These are phyloP conservation scores for Siniperca scherzeri DNA, from an alignment of 2,797 vertebrate species.

Conservation along the genomic window DNA sequence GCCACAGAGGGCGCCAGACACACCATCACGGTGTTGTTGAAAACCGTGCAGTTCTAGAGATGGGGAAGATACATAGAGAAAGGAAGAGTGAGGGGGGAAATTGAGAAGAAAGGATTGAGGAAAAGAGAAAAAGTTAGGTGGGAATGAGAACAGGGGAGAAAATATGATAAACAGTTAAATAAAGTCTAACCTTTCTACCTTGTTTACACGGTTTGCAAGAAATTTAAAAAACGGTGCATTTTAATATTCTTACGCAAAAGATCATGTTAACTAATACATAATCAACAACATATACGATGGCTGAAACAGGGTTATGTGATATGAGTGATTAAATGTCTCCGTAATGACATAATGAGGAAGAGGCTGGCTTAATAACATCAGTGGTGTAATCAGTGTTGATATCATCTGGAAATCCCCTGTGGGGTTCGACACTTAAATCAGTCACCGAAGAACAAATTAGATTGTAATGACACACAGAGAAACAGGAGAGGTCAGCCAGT, in stretches of 20 bases:
- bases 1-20: conserved; percentile 95
- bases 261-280: conserved; percentile 5
- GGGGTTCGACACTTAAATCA: conserved; percentile 68
- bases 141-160: background rate
- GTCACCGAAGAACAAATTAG: conserved; percentile 71
- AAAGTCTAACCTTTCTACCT: background rate
- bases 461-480: conserved; percentile 62
- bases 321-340: conserved; percentile 68
- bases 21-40: conserved; percentile 96
- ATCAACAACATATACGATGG: background rate
- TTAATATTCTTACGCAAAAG: background rate
- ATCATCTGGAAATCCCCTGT: conserved; percentile 69
- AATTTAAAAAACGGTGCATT: background rate
- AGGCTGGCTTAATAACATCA: conserved; percentile 74
- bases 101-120: background rate
- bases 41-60: conserved; percentile 92
- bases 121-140: background rate
- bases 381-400: conserved; percentile 76
- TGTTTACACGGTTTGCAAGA: background rate
- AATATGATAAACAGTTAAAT: background rate
- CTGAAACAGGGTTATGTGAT: conserved; percentile 55
- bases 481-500: conserved; percentile 64
- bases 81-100: background rate
- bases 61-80: background rate
- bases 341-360: conserved; percentile 71